phyloP scores from a whole-genome alignment of 2,888 invertebrate genomes.

The Meliscaeva auricollis region DNA sequence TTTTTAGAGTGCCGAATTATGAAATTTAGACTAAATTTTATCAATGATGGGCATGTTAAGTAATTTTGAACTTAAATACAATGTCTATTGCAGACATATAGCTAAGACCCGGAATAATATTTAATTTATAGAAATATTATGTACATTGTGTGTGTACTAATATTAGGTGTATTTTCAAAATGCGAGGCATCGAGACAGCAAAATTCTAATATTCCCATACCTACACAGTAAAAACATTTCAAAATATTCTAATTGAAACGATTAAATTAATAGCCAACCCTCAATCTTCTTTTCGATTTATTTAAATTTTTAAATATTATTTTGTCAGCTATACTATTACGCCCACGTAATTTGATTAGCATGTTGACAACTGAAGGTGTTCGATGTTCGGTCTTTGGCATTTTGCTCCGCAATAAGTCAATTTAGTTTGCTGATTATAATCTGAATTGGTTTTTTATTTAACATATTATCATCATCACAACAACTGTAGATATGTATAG shows the following conservation, averaged over 20 bases:
- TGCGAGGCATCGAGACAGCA: no score
- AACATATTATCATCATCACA: conserved; percentile 3
- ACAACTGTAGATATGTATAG: conserved; percentile 1
- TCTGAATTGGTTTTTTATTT: conserved; percentile 54
- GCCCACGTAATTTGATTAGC: conserved; percentile 78
- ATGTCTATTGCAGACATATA: no score
- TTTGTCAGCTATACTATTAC: conserved; percentile 81
- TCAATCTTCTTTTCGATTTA: conserved; percentile 2
- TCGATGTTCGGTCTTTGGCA: no score
- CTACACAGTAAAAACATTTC: neutral
- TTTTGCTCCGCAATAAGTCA: conserved; percentile 64
- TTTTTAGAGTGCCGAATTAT: no score
- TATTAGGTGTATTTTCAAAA: no score
- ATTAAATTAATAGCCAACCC: neutral
- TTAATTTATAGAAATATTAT: no score
- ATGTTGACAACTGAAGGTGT: conserved; percentile 42
- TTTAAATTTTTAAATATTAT: conserved; percentile 13
- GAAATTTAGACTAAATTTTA: no score
- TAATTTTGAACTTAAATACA: no score
- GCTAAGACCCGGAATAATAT: no score
- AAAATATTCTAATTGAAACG: neutral
- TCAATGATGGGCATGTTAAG: no score
- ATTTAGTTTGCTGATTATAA: conserved; percentile 41
- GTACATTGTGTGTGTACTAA: no score
- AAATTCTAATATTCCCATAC: no score